Evolutionary conservation across 2,797 vertebrate species (phyloP).

Genomic region (Eulemur rubriventer): DNA sequence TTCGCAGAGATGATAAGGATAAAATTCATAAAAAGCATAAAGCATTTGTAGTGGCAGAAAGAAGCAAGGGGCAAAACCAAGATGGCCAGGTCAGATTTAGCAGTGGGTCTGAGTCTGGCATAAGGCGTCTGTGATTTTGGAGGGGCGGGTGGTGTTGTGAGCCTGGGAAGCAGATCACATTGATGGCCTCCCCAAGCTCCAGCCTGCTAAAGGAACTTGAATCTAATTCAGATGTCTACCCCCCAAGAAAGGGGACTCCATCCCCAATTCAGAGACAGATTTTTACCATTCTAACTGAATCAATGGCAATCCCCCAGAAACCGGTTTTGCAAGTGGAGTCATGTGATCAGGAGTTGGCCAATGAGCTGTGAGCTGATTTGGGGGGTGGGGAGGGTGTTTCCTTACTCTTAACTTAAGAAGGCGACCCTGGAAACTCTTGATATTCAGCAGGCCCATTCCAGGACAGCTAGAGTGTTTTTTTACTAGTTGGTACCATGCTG

Average conservation of each 20-base stretch:
- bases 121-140: not conserved
- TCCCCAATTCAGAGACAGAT: not conserved
- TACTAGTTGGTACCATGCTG: not conserved
- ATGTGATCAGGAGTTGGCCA: not conserved
- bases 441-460: not conserved
- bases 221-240: not conserved
- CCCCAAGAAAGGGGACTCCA: not conserved
- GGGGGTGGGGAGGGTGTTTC: not conserved
- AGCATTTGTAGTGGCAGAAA: not conserved
- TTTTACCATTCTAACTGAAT: not conserved
- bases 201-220: not conserved
- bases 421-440: not conserved
- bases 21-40: not conserved
- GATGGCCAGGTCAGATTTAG: not conserved
- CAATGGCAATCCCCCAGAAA: not conserved
- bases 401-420: not conserved
- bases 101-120: not conserved
- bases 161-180: not conserved
- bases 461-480: not conserved
- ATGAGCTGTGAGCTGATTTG: not conserved
- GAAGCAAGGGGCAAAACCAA: not conserved
- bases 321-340: not conserved
- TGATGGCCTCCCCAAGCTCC: not conserved
- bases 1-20: constrained; percentile 21
- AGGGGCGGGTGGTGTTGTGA: not conserved